Percentiles rank a stretch among this genome's conserved stretches.
Conservation (phyloP, 2,797 vertebrate genomes). For the Linurgus olivaceus region DNA sequence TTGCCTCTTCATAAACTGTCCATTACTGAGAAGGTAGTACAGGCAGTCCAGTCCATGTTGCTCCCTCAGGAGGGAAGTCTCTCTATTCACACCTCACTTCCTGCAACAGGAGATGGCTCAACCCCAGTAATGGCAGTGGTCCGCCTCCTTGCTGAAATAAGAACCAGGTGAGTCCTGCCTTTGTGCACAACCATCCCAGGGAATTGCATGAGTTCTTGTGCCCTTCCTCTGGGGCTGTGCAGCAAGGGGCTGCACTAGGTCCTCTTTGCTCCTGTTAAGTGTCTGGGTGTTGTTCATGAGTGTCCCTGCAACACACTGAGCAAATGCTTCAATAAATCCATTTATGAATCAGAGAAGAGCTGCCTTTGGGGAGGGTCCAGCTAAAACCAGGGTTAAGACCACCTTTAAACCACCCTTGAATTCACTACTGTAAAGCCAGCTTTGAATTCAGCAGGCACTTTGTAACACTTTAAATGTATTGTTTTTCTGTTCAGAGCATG, state of each 20-base stretch:
- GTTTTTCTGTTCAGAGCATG: constrained; percentile 84
- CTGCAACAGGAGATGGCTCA: constrained; percentile 95
- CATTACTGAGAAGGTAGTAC: constrained; percentile 98
- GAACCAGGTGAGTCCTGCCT: constrained; percentile 85
- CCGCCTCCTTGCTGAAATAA: constrained; percentile 94
- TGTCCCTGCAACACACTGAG: neutral
- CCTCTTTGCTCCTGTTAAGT: neutral
- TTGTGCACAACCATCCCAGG: neutral
- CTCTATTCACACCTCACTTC: constrained; percentile 97
- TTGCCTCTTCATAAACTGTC: constrained; percentile 98
- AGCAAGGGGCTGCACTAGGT: neutral
- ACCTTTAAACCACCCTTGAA: neutral
- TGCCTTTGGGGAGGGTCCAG: neutral
- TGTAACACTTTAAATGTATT: constrained; percentile 12
- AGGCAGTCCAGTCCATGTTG: constrained; percentile 99
- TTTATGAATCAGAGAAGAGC: neutral
- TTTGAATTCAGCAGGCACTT: neutral
- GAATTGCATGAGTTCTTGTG: neutral
- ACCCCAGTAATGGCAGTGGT: constrained; percentile 98
- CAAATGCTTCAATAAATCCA: neutral
- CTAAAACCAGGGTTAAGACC: neutral
- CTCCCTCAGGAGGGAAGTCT: constrained; percentile 99
- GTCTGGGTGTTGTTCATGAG: neutral
- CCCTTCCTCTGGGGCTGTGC: neutral
- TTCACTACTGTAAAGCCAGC: neutral